These are phyloP conservation scores for Aphelinus atriplicis DNA, from an alignment of 1,140 invertebrate species.

Conservation along the genomic window DNA sequence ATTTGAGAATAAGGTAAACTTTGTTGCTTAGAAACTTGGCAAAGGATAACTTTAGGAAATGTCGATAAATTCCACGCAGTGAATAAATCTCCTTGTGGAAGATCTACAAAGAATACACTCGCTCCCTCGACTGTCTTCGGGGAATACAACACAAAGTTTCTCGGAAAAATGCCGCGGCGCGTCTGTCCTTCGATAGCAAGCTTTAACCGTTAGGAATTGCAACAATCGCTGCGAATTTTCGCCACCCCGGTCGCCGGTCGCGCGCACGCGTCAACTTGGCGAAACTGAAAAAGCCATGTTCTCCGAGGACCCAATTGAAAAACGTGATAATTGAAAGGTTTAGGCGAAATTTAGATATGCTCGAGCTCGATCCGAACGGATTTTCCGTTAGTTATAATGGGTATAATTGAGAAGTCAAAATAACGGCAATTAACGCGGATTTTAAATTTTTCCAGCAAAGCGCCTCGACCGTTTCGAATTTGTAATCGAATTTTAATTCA, in stretches of 20 bases:
- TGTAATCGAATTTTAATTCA: too few species aligned
- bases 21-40: conserved; percentile 26
- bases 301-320: too few species aligned
- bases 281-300: too few species aligned
- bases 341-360: too few species aligned
- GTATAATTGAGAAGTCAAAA: neutral
- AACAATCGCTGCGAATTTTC: too few species aligned
- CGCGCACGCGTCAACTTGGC: too few species aligned
- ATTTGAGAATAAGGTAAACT: conserved; percentile 16
- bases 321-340: too few species aligned
- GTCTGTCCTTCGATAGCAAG: neutral
- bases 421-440: conserved; percentile 3
- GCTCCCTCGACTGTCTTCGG: neutral
- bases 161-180: conserved; percentile 6
- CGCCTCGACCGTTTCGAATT: neutral
- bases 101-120: neutral
- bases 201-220: too few species aligned
- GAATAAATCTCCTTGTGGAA: conserved; percentile 25
- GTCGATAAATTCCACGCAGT: conserved; percentile 22
- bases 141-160: conserved; percentile 20
- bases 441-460: neutral
- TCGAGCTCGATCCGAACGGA: too few species aligned
- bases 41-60: conserved; percentile 9
- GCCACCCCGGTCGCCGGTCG: too few species aligned
- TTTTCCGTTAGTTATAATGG: too few species aligned